These are phyloP conservation scores for Sinonovacula constricta DNA, from an alignment of 1,140 invertebrate species.

Conservation along the genomic window DNA sequence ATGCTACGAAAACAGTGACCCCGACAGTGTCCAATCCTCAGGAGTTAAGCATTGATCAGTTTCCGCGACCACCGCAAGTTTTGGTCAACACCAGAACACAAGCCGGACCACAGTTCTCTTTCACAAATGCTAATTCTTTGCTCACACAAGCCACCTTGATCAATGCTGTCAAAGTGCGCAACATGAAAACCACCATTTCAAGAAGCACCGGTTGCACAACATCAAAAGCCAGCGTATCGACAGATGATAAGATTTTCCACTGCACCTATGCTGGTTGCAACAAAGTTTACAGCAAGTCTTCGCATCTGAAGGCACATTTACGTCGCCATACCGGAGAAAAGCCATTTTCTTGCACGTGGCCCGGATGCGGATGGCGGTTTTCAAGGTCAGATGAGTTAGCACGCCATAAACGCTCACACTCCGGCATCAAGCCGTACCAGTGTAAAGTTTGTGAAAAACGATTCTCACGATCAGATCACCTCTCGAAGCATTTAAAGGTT, in stretches of 20 bases:
- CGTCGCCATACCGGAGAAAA: conserved; percentile 96
- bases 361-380: conserved; percentile 95
- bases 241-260: conserved; percentile 81
- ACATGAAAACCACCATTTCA: conserved; percentile 50
- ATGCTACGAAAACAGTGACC: conserved; percentile 57
- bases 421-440: conserved; percentile 79
- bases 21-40: conserved; percentile 21
- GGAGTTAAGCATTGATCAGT: conserved; percentile 31
- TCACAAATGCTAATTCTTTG: conserved; percentile 57
- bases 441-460: conserved; percentile 87
- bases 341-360: conserved; percentile 94
- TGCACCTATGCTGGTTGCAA: conserved; percentile 83
- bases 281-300: conserved; percentile 93
- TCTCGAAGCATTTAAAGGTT: conserved; percentile 87
- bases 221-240: conserved; percentile 60
- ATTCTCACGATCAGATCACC: conserved; percentile 84
- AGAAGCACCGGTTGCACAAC: conserved; percentile 19
- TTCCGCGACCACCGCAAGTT: conserved; percentile 21
- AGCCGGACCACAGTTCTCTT: conserved; percentile 42
- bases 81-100: conserved; percentile 25
- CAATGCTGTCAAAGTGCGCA: conserved; percentile 58
- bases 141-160: conserved; percentile 57
- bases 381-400: conserved; percentile 95
- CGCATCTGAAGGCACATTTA: conserved; percentile 94
- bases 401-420: conserved; percentile 84